Base-by-base conservation (phyloP, 2,888 invertebrate genomes). In the Hofmannophila pseudospretella region DNA sequence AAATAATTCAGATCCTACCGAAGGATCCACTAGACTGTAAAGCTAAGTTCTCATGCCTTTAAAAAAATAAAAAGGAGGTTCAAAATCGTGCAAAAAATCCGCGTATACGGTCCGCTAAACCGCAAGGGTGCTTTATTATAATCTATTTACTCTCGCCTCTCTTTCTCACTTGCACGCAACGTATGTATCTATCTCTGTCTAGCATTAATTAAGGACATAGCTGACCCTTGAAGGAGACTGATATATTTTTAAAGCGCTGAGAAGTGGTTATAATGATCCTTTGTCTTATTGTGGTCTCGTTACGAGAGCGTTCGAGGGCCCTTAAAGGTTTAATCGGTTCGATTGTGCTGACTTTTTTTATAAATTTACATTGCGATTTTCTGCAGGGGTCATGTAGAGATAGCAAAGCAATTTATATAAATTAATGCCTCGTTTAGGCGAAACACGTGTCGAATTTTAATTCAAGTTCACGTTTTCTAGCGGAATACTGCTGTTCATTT, bases 231-330 rank as follows among this genome's bases (percentile, higher is more conserved):
- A 67, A 73, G 65, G 68, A 62, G 65, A 67, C 58, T 53, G 65
- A 69, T 72, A 69, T 39, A 36, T 40, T 67, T 62, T 57, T 49
- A 36, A 56, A 69, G 72, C 66, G 58, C 67, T 70, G 66, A 72
- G 69, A 69, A 77, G 80, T 66, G 70, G 73, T 73, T 75, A 70
- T 77, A 76, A 63, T 76, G 76, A 75, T 73, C 70, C 67, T 71
- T 84, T 84, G 77, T 84, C 68, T 81, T 72, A 73, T 74, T 74
- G 58, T 70, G 49, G 49, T 41, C 52, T 52, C 42, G 60, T 64
- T 55, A 62, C 42, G 52, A 50, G 60, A 69, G 67, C 62, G 62
- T 61, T 51, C 47, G 48, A 74, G 73, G 48, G 58, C 63, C 42
- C 70, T 80, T 67, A 53, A 42, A 45, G 44, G 45, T 53, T 59